Conservation (phyloP, 2,888 invertebrate genomes). For the Ennomos fuscantarius region DNA sequence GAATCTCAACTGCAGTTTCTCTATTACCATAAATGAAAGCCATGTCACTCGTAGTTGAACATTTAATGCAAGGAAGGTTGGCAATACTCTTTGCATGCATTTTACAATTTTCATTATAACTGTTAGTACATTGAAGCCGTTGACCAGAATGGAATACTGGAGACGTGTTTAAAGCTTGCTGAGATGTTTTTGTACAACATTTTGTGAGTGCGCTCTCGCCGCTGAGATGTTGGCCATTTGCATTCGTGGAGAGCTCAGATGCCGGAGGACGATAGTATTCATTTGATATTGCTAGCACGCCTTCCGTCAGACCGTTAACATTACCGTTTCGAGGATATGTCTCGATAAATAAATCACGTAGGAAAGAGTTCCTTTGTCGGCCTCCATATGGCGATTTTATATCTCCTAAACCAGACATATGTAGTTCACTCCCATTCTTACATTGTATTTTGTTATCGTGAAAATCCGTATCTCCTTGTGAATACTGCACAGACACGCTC, state of each 20-base stretch:
- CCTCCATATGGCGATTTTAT: constrained; percentile 60
- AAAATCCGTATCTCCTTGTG: constrained; percentile 49
- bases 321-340: constrained; percentile 77
- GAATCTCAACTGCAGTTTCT: constrained; percentile 5
- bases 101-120: constrained; percentile 34
- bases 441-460: constrained; percentile 51
- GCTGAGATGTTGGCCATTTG: constrained; percentile 68
- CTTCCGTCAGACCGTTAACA: constrained; percentile 71
- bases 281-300: constrained; percentile 79
- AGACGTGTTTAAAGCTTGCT: constrained; percentile 47
- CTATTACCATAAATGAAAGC: constrained; percentile 22
- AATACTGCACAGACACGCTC: constrained; percentile 48
- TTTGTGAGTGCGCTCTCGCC: constrained; percentile 53
- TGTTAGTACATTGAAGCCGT: constrained; percentile 40
- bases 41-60: constrained; percentile 3
- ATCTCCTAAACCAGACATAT: constrained; percentile 61
- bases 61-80: constrained; percentile 7
- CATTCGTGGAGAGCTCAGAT: constrained; percentile 75
- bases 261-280: constrained; percentile 70
- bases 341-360: constrained; percentile 80
- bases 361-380: constrained; percentile 74
- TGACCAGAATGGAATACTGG: constrained; percentile 43
- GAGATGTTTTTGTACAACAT: constrained; percentile 49
- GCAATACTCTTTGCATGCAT: neutral
- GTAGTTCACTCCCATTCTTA: constrained; percentile 55